Evolutionary conservation across 2,797 vertebrate species (phyloP).

Genomic region (Sebastiscus albofasciatus): DNA sequence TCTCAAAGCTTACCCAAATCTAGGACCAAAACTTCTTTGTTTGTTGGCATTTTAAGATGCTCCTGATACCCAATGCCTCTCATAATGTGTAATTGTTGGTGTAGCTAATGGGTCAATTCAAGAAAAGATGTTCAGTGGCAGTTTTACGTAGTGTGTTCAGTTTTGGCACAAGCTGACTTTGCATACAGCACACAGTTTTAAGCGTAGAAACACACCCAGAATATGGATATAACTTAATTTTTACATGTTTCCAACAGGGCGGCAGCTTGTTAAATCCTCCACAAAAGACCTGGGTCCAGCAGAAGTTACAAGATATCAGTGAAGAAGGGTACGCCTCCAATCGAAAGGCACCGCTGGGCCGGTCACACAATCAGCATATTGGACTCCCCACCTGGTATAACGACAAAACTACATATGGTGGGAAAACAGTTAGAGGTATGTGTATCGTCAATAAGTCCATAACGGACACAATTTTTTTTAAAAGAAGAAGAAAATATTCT

Average conservation of each 20-base stretch:
- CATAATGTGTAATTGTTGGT: background rate
- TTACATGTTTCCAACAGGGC: constrained; percentile 65
- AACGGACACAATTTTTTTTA: background rate
- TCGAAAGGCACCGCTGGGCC: constrained; percentile 81
- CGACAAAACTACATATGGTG: constrained; percentile 83
- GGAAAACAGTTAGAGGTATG: constrained; percentile 78
- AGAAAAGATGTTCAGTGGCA: background rate
- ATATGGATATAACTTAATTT: background rate
- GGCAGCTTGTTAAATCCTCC: constrained; percentile 80
- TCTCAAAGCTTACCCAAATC: background rate
- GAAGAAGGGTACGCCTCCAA: constrained; percentile 82
- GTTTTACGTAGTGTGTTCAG: background rate
- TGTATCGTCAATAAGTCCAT: background rate
- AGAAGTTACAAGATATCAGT: constrained; percentile 82
- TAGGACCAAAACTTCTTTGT: background rate
- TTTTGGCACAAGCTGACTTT: background rate
- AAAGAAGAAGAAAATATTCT: background rate
- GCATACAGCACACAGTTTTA: background rate
- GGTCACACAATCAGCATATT: constrained; percentile 72
- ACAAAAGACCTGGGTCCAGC: constrained; percentile 82
- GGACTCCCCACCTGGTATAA: constrained; percentile 79
- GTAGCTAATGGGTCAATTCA: background rate
- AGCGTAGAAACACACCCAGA: background rate
- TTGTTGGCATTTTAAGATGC: background rate
- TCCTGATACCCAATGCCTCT: background rate